Evolutionary conservation across 2,888 invertebrate species (phyloP), one percentile per base, ranked within the genome.

Genomic region (Atherix ibis): DNA sequence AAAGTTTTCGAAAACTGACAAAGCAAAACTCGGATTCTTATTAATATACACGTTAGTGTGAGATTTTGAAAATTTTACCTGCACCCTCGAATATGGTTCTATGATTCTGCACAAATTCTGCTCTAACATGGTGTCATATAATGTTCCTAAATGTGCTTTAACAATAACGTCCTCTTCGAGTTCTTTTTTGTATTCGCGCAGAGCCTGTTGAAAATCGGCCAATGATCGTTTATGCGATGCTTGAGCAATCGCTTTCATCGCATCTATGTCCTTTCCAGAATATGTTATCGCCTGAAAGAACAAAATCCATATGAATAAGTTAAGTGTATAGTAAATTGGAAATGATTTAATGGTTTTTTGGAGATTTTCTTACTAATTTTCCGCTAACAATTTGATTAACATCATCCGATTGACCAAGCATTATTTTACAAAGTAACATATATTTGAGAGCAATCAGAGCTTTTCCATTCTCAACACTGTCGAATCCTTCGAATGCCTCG

Each of bases 401-500:
- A 62, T 97, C 97, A 54, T 97, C 95, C 1, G 95, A 88, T 43
- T 80, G 89, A 48, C 87, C 91, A 36, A 97, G 65, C 94, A 98
- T 97, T 38, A 98, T 97, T 70, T 99, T 98, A 40, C 92, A 91
- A 46, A 99, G 61, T 49, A 98, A 71, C 98, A 99, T 99, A 64
- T 99, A 99, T 59, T 99, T 99, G 13, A 99, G 67, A n/a, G 92
- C 88, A 16, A 81, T 84, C 18, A 97, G 64, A 3, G 98, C 97
- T 60, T 87, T 91, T 4, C 75, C 74, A 51, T 78, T 81, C 48
- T 92, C 91, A 4, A 92, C 84, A 45, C 91, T 92, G 62, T 95
- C 95, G 60, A 89, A 95, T 46, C 95, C 92, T 67, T 98, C 98
- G 62, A 97, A 98, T 10, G 95, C 95, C 68, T 98, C 98, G 61